Evolutionary conservation across 2,113 vertebrate genomes (phyloP).

Genomic region (Corynorhinus townsendii): DNA sequence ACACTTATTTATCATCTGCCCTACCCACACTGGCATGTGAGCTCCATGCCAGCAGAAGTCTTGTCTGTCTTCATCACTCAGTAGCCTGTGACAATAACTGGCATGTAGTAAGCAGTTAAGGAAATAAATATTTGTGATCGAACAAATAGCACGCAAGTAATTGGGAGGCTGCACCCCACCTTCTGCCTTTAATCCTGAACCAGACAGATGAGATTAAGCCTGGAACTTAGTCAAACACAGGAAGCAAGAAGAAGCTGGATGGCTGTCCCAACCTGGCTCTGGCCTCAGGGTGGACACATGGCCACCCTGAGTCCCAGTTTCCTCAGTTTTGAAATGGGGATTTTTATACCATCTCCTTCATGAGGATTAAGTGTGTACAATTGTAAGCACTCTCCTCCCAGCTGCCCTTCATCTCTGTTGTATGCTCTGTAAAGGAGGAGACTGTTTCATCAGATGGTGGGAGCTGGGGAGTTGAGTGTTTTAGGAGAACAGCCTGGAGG

Average conservation of each 20-base stretch:
- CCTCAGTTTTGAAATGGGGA: background rate
- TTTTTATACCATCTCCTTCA: background rate
- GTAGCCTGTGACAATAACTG: background rate
- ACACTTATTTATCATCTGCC: background rate
- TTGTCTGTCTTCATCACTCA: background rate
- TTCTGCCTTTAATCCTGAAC: slow-evolving; percentile 14
- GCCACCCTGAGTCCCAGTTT: background rate
- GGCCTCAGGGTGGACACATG: background rate
- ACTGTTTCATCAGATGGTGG: background rate
- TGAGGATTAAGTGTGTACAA: background rate
- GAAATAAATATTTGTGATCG: background rate
- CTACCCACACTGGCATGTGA: background rate
- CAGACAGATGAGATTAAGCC: background rate
- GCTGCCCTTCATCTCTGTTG: background rate
- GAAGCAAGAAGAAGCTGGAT: background rate
- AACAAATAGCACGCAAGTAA: background rate
- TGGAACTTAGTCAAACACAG: background rate
- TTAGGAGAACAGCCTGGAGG: background rate
- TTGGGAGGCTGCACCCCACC: background rate
- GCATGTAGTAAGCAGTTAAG: background rate
- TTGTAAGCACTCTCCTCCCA: background rate
- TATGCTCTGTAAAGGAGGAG: background rate
- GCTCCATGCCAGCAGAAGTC: background rate
- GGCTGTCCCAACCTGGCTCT: background rate
- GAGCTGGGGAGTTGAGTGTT: background rate